Percentiles rank a stretch among this genome's conserved stretches.
Conservation (phyloP, 2,797 vertebrate genomes). For the Apogon talboti region DNA sequence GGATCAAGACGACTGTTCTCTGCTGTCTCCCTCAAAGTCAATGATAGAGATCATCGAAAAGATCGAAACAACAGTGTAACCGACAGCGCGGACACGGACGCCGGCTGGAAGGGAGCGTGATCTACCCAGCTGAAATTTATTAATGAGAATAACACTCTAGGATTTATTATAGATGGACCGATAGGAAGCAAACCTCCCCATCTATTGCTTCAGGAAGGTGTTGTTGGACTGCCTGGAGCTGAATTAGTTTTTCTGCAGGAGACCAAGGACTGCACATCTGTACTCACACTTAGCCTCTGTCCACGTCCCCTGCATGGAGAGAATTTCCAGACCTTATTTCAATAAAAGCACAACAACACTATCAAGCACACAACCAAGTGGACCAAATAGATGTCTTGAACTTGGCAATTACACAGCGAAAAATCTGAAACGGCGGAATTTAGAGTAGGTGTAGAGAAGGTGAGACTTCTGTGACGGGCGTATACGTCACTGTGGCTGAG, state of each 20-base stretch:
- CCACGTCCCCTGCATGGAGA: conserved; percentile 65
- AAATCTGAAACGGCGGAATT: conserved; percentile 23
- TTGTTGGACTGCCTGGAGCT: conserved; percentile 31
- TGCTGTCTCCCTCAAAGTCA: conserved; percentile 94
- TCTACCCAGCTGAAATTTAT: conserved; percentile 9
- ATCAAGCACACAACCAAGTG: conserved; percentile 60
- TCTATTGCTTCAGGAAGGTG: conserved; percentile 17
- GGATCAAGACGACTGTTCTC: conserved; percentile 92
- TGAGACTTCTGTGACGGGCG: conserved; percentile 16
- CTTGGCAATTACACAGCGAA: conserved; percentile 12
- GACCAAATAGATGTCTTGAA: conserved; percentile 46
- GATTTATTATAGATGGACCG: conserved; percentile 45
- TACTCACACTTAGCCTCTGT: conserved; percentile 54
- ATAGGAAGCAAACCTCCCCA: conserved; percentile 27
- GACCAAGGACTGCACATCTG: conserved; percentile 49
- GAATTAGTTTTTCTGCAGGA: conserved; percentile 56
- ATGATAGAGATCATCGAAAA: conserved; percentile 98
- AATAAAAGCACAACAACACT: conserved; percentile 61
- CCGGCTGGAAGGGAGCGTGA: conserved; percentile 25
- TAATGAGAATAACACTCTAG: conserved; percentile 24
- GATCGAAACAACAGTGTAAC: conserved; percentile 97
- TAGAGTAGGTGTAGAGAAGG: conserved; percentile 5
- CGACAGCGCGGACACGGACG: conserved; percentile 7
- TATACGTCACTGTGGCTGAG: conserved; percentile 39
- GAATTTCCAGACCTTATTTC: conserved; percentile 52